A percentile compares a stretch with the other conserved stretches of the same genome.
These are phyloP conservation scores for Spea hammondii DNA, from an alignment of 2,797 vertebrate species.

Conservation along the genomic window DNA sequence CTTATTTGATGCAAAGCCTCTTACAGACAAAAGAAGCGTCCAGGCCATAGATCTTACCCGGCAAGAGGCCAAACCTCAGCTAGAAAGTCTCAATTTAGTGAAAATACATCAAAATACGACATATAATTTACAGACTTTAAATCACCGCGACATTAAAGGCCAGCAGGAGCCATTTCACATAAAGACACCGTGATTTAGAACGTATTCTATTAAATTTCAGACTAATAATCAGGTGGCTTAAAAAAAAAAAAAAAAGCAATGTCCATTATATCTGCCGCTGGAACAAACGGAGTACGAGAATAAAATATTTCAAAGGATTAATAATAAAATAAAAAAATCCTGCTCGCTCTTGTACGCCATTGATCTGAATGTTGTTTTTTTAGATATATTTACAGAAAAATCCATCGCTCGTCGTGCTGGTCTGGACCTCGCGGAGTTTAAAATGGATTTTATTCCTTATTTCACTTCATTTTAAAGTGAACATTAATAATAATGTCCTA, in stretches of 20 bases:
- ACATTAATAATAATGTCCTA: not conserved
- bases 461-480: not conserved
- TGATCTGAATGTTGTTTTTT: not conserved
- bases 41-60: conserved; percentile 30
- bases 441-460: not conserved
- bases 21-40: conserved; percentile 24
- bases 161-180: conserved; percentile 35
- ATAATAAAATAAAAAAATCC: not conserved
- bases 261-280: conserved; percentile 2
- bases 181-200: conserved; percentile 37
- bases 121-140: conserved; percentile 44
- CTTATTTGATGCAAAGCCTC: conserved; percentile 10
- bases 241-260: not conserved
- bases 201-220: conserved; percentile 32
- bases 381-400: not conserved
- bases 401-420: not conserved
- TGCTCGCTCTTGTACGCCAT: not conserved
- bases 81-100: conserved; percentile 32
- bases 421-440: too few species aligned
- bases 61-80: conserved; percentile 16
- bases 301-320: not conserved
- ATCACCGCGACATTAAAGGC: conserved; percentile 46
- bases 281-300: not conserved
- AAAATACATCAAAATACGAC: conserved; percentile 41
- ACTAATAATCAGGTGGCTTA: conserved; percentile 33